Evolutionary conservation across 2,888 invertebrate genomes (phyloP), one percentile per base, ranked within the genome.

Genomic region (Sipha maydis): DNA sequence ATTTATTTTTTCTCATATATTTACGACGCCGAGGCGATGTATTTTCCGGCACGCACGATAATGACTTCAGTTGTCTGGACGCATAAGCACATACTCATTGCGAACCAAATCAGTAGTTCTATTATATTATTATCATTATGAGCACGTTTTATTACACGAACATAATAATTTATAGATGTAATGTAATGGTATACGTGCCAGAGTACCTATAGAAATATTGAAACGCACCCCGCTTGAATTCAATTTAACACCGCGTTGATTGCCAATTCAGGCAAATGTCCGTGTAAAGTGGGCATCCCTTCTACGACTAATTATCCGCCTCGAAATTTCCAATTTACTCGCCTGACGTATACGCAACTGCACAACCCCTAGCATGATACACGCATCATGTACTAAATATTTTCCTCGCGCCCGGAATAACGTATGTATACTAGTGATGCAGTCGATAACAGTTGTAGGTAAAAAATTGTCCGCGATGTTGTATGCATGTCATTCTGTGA

Each of bases 241-340:
- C 80, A 48, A 88, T 88, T 80, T 80, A 28, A 38, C 80, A 21
- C 38, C 61, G 71, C 54, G 79, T 61, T 80, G 80, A 88, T 88
- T 88, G 86, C 86, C 80, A 88, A 73, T 88, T 79, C 80, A 41
- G n/a, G 34, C 19, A 48, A 38, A 56, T 54, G 73, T 76, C 61
- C 67, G 31, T 28, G 38, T 4, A 5, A 31, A 78, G 56, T 14
- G 4, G 14, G 34, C n/a, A 31, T 34, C 54, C 56, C 31, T 31
- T 0, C 17, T 11, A 34, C 56, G 4, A 56, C 73, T 78, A 79
- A 85, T 85, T 56, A 31, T 34, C 56, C 34, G 41, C 17, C 19
- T 61, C 61, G 38, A 71, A 88, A 75, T 80, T 80, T 86, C 71
- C 75, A 80, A 88, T 88, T 88, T 80, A 73, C 83, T 34, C 31